These are phyloP conservation scores for Periophthalmus magnuspinnatus DNA, from an alignment of 2,797 vertebrate species.

Conservation along the genomic window DNA sequence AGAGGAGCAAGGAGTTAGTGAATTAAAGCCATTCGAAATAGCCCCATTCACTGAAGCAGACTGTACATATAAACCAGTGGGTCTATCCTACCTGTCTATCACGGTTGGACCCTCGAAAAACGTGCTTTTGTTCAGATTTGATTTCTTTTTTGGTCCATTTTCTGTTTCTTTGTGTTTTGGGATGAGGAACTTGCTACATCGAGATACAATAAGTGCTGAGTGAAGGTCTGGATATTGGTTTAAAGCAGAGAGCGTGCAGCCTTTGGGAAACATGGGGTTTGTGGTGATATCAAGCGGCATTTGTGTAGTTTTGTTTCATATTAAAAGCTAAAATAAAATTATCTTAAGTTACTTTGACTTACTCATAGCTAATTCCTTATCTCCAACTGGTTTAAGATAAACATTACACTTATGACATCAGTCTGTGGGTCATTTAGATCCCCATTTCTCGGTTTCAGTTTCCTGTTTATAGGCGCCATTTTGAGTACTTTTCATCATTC, in stretches of 20 bases:
- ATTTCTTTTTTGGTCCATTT: constrained; percentile 58
- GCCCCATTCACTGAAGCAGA: constrained; percentile 80
- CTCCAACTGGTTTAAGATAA: too few relatives aligned
- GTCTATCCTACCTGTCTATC: constrained; percentile 84
- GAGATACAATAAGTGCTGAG: constrained; percentile 59
- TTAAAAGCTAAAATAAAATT: background rate
- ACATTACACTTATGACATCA: too few relatives aligned
- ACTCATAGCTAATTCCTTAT: too few relatives aligned
- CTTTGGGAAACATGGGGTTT: constrained; percentile 22
- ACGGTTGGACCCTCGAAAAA: constrained; percentile 43
- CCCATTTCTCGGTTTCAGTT: too few relatives aligned
- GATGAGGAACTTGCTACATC: constrained; percentile 64
- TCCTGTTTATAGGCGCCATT: too few relatives aligned
- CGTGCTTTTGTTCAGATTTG: constrained; percentile 66
- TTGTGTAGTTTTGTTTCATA: constrained; percentile 30
- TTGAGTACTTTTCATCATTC: too few relatives aligned
- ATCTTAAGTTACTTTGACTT: too few relatives aligned
- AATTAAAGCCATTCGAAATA: constrained; percentile 98
- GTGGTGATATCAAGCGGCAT: constrained; percentile 10
- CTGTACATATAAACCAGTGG: constrained; percentile 81
- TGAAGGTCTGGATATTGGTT: constrained; percentile 63
- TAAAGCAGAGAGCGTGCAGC: constrained; percentile 31
- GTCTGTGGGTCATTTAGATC: too few relatives aligned
- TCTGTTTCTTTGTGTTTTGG: constrained; percentile 66
- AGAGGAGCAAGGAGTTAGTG: constrained; percentile 71